A percentile compares a stretch with the other conserved stretches of the same genome.
Evolutionary conservation across 1,140 invertebrate species (phyloP).

Genomic region (Choristoneura fumiferana): DNA sequence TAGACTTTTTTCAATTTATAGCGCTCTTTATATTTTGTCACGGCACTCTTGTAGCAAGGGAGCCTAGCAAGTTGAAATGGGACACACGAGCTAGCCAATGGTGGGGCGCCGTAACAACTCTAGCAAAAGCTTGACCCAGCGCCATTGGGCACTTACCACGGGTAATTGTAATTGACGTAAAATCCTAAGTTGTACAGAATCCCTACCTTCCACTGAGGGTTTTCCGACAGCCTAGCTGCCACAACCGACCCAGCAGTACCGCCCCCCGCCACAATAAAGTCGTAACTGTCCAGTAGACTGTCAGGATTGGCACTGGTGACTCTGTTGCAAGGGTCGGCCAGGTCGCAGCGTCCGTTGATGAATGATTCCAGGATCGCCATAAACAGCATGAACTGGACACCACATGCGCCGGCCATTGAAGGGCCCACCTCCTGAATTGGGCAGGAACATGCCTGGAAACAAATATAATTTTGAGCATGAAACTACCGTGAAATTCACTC

Average conservation of each 20-base stretch:
- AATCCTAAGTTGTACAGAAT: not conserved
- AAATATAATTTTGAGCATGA: not conserved
- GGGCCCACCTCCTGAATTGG: constrained; percentile 51
- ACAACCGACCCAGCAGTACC: constrained; percentile 93
- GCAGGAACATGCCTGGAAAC: constrained; percentile 47
- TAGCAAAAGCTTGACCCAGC: too few species aligned
- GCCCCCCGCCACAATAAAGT: constrained; percentile 88
- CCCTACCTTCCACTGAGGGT: constrained; percentile 80
- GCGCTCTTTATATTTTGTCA: too few species aligned
- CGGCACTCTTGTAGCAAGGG: too few species aligned
- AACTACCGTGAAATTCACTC: too few species aligned
- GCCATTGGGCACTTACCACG: too few species aligned
- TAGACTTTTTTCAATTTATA: too few species aligned
- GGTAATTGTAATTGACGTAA: too few species aligned
- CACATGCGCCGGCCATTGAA: constrained; percentile 38
- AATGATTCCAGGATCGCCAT: constrained; percentile 92
- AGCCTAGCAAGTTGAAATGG: too few species aligned
- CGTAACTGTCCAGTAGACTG: constrained; percentile 80
- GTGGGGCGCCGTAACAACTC: too few species aligned
- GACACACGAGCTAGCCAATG: too few species aligned
- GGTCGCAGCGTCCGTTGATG: constrained; percentile 88
- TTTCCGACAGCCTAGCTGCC: constrained; percentile 82
- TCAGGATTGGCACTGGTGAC: constrained; percentile 33
- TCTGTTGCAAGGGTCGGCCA: constrained; percentile 72
- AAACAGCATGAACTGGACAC: constrained; percentile 71